These are phyloP conservation scores for Epizoanthus illoricatus DNA, from an alignment of 92 coral and sea anemone genomes.

Conservation along the genomic window DNA sequence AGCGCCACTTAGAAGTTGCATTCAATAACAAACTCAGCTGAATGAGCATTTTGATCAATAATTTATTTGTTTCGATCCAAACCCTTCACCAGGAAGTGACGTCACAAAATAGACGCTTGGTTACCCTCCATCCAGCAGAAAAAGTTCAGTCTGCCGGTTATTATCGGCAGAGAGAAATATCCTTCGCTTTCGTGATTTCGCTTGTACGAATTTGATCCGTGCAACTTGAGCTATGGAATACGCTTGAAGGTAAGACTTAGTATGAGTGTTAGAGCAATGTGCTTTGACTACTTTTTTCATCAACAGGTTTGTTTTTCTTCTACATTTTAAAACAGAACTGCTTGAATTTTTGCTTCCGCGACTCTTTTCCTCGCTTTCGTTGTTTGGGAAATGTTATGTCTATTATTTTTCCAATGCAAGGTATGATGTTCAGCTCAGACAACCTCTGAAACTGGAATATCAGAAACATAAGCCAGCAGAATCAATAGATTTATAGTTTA, in stretches of 20 bases:
- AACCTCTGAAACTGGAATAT: not conserved
- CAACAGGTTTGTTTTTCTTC: conserved; percentile 4
- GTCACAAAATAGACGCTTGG: conserved; percentile 21
- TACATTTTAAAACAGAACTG: not conserved
- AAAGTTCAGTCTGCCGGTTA: not conserved
- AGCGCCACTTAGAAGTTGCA: no score
- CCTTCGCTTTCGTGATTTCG: not conserved
- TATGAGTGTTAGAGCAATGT: not conserved
- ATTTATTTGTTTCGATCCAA: not conserved
- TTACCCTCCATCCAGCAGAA: not conserved
- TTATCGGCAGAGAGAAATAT: not conserved
- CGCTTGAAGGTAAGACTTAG: not conserved
- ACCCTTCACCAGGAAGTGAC: conserved; percentile 5
- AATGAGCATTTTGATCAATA: not conserved
- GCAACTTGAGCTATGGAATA: not conserved
- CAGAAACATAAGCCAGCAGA: no score
- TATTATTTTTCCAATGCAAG: not conserved
- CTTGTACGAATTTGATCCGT: not conserved
- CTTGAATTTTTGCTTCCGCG: not conserved
- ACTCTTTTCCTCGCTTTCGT: not conserved
- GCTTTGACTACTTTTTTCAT: not conserved
- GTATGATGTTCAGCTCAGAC: not conserved
- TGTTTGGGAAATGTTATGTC: no score
- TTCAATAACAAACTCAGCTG: not conserved
- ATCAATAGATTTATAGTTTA: not conserved